Evolutionary conservation across 2,113 vertebrate genomes (phyloP).

Genomic region (Antechinus stuartii): DNA sequence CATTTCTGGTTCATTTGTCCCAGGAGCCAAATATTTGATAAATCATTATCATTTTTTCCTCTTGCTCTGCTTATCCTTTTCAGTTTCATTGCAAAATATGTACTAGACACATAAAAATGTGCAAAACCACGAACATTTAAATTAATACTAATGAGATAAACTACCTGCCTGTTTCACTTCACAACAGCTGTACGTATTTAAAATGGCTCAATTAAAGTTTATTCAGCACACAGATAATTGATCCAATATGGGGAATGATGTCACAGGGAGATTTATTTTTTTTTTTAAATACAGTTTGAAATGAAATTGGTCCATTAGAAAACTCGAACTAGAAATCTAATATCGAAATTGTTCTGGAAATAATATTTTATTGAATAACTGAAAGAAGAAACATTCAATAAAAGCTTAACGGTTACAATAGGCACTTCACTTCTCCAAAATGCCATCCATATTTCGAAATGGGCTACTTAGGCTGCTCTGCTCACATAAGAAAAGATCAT

Average conservation of each 20-base stretch:
- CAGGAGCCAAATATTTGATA: constrained; percentile 73
- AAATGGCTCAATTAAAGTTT: constrained; percentile 85
- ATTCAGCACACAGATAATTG: constrained; percentile 82
- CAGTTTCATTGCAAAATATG: constrained; percentile 75
- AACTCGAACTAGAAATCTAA: constrained; percentile 74
- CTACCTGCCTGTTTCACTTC: constrained; percentile 77
- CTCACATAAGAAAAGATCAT: constrained; percentile 56
- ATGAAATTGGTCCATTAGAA: constrained; percentile 75
- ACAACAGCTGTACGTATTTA: constrained; percentile 81
- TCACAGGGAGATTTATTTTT: constrained; percentile 69
- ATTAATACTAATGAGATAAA: constrained; percentile 84
- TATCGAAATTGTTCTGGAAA: constrained; percentile 71
- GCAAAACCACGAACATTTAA: constrained; percentile 79
- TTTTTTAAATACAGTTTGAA: constrained; percentile 77
- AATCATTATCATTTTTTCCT: constrained; percentile 73
- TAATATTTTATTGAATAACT: constrained; percentile 75
- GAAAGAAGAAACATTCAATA: constrained; percentile 69
- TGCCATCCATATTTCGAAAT: constrained; percentile 61
- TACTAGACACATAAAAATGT: constrained; percentile 77
- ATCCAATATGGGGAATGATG: constrained; percentile 79
- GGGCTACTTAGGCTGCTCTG: constrained; percentile 52
- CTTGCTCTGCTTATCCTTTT: constrained; percentile 71
- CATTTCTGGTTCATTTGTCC: constrained; percentile 67
- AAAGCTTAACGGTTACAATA: constrained; percentile 65
- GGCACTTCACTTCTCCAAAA: constrained; percentile 59